Base-by-base conservation (phyloP, 2,797 vertebrate genomes). In the Diglossa cyanea region DNA sequence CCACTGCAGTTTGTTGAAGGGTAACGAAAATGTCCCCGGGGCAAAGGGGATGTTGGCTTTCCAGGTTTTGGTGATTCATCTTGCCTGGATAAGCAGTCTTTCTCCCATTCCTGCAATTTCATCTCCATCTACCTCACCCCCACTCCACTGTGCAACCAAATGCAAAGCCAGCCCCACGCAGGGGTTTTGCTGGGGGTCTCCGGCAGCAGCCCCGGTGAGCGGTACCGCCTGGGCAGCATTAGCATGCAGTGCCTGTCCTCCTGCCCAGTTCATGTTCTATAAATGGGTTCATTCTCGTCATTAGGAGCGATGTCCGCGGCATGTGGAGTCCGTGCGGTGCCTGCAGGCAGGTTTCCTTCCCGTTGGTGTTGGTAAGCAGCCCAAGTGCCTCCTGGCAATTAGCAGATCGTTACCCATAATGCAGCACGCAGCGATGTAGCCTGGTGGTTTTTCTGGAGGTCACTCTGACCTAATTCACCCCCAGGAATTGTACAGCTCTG, bases 391-490 rank as follows among this genome's bases (percentile, higher is more conserved):
- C 74, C 95, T 94, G 94, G 96, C 96, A 97, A 96, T 96, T 95
- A 96, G 94, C 88, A 65, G 88, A 91, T 95, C 92, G 58, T 93
- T 96, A 93, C 96, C 96, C 96, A 96, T 83, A 94, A 87, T 96
- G 92, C 96, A 10, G 77, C 7, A 37, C 39, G 11, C 28, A 26
- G 81, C 28, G 3, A 53, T 71, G 95, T 91, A 75, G 96, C 88
- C 95, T 73, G 86, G 54, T 95, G 95, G 62, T 61, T 87, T 76
- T 82, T 92, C 79, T 94, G 93, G 96, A 97, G 97, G 96, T 96
- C 92, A 82, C 87, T 55, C 81, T 96, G 97, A 97, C 96, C 96
- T 96, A 96, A 95, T 97, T 97, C 96, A 94, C 92, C 96, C 96
- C 81, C 88, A 96, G 97, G 96, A 97, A 95, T 93, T 96, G 93